phyloP scores from a whole-genome alignment of 1,140 invertebrate species.

The Conus betulinus region DNA sequence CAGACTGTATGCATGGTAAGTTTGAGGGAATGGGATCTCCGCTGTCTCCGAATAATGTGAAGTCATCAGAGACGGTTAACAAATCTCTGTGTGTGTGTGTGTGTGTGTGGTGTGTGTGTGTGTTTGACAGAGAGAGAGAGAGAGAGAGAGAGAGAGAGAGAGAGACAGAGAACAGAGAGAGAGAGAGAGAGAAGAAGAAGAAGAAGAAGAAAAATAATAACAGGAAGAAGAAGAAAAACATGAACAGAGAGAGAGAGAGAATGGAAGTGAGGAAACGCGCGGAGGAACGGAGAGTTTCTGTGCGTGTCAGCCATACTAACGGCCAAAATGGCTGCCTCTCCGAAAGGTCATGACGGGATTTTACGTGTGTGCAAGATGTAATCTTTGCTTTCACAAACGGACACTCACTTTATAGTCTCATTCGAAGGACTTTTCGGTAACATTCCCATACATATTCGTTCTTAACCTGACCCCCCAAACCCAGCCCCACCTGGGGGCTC shows the following conservation, averaged over 20 bases:
- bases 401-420: too few relatives aligned
- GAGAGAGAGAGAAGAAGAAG: neutral
- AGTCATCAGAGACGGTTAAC: neutral
- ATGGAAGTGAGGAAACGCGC: neutral
- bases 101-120: conserved; percentile 21
- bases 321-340: too few relatives aligned
- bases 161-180: neutral
- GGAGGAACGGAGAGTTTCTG: neutral
- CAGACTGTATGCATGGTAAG: too few relatives aligned
- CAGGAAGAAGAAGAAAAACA: neutral
- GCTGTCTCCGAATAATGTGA: too few relatives aligned
- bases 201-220: neutral
- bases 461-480: too few relatives aligned
- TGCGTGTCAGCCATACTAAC: too few relatives aligned
- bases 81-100: conserved; percentile 7
- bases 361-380: too few relatives aligned
- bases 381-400: neutral
- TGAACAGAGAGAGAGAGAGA: neutral
- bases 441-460: too few relatives aligned
- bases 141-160: neutral
- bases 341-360: neutral
- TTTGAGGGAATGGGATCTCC: too few relatives aligned
- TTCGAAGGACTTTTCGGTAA: too few relatives aligned
- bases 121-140: neutral
- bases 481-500: too few relatives aligned